Percentiles rank a stretch among this genome's conserved stretches.
phyloP scores from a whole-genome alignment of 2,797 vertebrate genomes.

The Acanthornis magna region DNA sequence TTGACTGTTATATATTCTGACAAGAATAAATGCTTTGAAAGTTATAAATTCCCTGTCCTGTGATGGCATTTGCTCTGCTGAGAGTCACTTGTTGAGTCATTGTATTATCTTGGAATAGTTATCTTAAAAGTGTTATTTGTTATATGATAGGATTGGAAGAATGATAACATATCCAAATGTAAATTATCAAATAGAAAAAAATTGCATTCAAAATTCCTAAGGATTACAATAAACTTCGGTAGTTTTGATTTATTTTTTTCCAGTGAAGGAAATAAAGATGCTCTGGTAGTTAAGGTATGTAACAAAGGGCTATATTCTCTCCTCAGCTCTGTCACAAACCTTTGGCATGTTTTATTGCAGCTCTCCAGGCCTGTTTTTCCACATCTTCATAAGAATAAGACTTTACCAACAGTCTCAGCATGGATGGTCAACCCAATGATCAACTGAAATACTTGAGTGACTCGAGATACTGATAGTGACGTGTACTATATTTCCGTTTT shows the following conservation, averaged over 20 bases:
- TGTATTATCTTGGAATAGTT: neutral
- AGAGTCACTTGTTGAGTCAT: neutral
- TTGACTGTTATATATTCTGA: neutral
- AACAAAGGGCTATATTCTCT: neutral
- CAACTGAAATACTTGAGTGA: neutral
- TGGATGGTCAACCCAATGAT: neutral
- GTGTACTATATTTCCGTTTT: neutral
- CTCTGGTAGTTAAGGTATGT: neutral
- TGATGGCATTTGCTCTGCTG: neutral
- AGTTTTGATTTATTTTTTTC: neutral
- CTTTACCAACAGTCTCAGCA: neutral
- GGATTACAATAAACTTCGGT: neutral
- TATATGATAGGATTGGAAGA: neutral
- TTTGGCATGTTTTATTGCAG: conserved; percentile 12
- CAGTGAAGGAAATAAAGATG: neutral
- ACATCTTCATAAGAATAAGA: neutral
- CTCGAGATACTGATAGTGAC: neutral
- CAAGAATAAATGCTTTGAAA: neutral
- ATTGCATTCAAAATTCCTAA: neutral
- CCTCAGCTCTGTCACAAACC: neutral
- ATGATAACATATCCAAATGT: neutral
- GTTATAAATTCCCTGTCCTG: neutral
- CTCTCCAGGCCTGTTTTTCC: neutral
- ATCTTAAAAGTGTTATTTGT: neutral
- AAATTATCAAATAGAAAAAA: neutral